Conservation (phyloP, 2,888 invertebrate species). For the Cordylochernes scorpioides region DNA sequence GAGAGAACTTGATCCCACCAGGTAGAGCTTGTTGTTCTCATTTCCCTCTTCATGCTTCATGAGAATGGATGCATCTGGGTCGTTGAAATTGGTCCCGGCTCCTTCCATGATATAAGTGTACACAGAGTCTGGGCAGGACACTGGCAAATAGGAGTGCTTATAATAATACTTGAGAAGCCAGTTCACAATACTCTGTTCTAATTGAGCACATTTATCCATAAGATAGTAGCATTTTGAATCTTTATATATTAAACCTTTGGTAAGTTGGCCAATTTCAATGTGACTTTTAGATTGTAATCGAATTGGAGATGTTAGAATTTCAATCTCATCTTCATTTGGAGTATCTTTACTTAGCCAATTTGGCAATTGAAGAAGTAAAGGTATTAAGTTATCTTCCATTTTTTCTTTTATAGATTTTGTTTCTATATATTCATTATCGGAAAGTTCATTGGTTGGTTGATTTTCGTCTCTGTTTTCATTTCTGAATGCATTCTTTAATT, state of each 20-base stretch:
- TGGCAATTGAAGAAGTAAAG: conserved; percentile 4
- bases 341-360: conserved; percentile 1
- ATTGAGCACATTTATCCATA: conserved; percentile 2
- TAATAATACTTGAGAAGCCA: conserved; percentile 3
- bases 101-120: conserved; percentile 8
- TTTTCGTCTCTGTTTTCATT: too few species aligned
- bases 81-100: conserved; percentile 4
- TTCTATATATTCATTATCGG: too few species aligned
- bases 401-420: too few species aligned
- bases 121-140: conserved; percentile 6
- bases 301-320: background rate
- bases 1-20: conserved; percentile 46
- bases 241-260: conserved; percentile 1
- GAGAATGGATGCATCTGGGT: conserved; percentile 20
- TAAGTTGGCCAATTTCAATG: background rate
- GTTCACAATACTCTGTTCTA: conserved; percentile 2
- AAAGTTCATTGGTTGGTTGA: too few species aligned
- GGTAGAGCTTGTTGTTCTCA: conserved; percentile 34
- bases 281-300: conserved; percentile 1
- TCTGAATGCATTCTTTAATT: too few species aligned
- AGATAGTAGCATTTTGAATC: conserved; percentile 3
- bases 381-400: conserved; percentile 5
- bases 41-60: conserved; percentile 27
- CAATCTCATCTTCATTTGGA: background rate
- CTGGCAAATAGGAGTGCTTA: background rate